Conservation (phyloP, 1,140 invertebrate species). For the Periplaneta americana region DNA sequence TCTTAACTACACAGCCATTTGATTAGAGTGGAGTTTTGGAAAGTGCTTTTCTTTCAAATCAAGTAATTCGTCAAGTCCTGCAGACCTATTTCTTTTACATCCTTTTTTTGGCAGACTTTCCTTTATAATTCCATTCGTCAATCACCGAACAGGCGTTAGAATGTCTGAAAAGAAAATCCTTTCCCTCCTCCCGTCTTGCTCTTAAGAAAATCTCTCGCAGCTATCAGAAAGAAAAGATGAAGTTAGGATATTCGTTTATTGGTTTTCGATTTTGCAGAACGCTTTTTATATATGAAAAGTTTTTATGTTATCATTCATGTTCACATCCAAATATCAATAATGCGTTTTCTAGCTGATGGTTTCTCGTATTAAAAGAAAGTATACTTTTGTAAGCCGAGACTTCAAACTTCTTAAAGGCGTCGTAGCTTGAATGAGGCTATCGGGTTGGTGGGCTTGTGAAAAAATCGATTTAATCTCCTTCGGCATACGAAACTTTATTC, state of each 20-base stretch:
- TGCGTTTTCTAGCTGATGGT: background rate
- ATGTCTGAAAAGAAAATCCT: background rate
- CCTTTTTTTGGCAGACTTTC: background rate
- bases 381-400: background rate
- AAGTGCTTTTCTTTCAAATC: no score
- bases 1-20: no score
- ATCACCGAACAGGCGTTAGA: background rate
- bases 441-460: background rate
- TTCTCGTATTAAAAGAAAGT: background rate
- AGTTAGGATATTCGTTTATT: background rate
- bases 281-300: background rate
- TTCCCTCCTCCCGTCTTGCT: no score
- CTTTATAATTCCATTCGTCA: background rate
- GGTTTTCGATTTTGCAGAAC: background rate
- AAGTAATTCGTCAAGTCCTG: background rate
- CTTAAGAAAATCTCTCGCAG: background rate
- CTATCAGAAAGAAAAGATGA: background rate
- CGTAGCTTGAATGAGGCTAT: background rate
- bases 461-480: background rate
- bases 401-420: background rate
- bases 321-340: background rate
- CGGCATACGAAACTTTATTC: background rate
- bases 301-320: background rate
- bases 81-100: no score
- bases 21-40: no score